Evolutionary conservation across 2,888 invertebrate genomes (phyloP), one percentile per base, ranked within the genome.

Genomic region (Congeria kusceri): DNA sequence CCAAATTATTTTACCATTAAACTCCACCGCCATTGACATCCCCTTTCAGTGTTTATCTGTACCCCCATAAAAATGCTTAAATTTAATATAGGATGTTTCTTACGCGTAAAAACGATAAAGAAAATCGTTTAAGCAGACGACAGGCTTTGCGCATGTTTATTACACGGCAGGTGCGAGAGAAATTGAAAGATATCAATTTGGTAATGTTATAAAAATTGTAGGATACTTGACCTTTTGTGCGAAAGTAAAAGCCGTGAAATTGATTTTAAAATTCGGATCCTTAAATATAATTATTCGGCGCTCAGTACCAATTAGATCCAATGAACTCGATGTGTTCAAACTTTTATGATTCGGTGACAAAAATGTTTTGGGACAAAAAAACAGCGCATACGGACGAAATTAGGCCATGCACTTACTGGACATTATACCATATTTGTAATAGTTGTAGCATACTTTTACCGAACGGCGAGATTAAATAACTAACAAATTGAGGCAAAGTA

Each of bases 241-340:
- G 64, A 73, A 73, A 58, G 69, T 76, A 80, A 76, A 67, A 58
- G 62, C 68, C 80, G 76, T 80, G 80, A 80, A 80, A 80, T 80
- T 80, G 73, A 76, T 72, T 71, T 79, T 72, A 11, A 20, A 53
- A 20, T 53, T 9, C 1, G 25, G 53, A 1, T 53, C 23, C 53
- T 53, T 53, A 53, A 53, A 25, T 53, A 18, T 53, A 13, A 13
- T 53, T 53, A 53, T 53, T 23, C 23, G 20, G 53, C 25, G 25
- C 53, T 53, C 53, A 53, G 20, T 53, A 11, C 25, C 53, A 53
- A 53, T 53, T 53, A 53, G 23, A 5, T 20, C 53, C 53, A 23
- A 53, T 53, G 53, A 53, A 53, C 53, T 25, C 39, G 39, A 39
- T 39, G 13, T 39, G 9, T 39, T 3, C 39, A 39, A 39, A 39